Percentiles rank a stretch among this genome's conserved stretches.
phyloP scores from a whole-genome alignment of 2,888 invertebrate genomes.

The Toxonevra muliebris region DNA sequence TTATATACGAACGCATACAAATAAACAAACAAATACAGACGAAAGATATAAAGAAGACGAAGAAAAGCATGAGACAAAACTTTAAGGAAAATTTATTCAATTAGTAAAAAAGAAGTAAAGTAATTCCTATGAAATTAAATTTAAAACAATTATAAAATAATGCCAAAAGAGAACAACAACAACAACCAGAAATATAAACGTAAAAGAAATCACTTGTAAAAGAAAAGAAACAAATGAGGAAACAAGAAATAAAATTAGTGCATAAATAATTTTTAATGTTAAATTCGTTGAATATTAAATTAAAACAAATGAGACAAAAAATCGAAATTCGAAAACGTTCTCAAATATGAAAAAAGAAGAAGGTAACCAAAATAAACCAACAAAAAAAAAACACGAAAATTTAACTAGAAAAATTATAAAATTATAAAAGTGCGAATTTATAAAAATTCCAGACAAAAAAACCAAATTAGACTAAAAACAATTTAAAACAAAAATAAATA shows the following conservation, averaged over 20 bases:
- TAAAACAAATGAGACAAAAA: slow-evolving; percentile 24
- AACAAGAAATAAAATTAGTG: slow-evolving; percentile 12
- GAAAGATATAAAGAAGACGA: slow-evolving; percentile 20
- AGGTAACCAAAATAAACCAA: slow-evolving; percentile 26
- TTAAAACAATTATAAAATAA: not conserved
- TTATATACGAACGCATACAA: slow-evolving; percentile 21
- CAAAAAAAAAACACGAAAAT: slow-evolving; percentile 31
- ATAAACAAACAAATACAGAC: slow-evolving; percentile 10
- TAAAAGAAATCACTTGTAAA: not conserved
- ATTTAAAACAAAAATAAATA: slow-evolving; percentile 25
- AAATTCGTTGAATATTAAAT: slow-evolving; percentile 24
- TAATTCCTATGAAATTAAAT: slow-evolving; percentile 15
- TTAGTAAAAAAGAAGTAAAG: slow-evolving; percentile 12
- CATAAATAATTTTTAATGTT: slow-evolving; percentile 23
- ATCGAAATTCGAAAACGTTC: slow-evolving; percentile 31
- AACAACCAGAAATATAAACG: not conserved
- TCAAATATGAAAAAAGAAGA: slow-evolving; percentile 22
- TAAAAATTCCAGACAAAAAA: slow-evolving; percentile 24
- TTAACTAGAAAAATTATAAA: slow-evolving; percentile 17
- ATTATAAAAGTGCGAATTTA: slow-evolving; percentile 20
- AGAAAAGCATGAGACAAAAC: slow-evolving; percentile 18
- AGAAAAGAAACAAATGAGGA: slow-evolving; percentile 1
- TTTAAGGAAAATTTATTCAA: slow-evolving; percentile 23
- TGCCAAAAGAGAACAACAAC: not conserved
- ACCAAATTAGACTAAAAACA: slow-evolving; percentile 21